Conservation (phyloP, 2,113 vertebrate genomes). For the Australoheros scitulus region DNA sequence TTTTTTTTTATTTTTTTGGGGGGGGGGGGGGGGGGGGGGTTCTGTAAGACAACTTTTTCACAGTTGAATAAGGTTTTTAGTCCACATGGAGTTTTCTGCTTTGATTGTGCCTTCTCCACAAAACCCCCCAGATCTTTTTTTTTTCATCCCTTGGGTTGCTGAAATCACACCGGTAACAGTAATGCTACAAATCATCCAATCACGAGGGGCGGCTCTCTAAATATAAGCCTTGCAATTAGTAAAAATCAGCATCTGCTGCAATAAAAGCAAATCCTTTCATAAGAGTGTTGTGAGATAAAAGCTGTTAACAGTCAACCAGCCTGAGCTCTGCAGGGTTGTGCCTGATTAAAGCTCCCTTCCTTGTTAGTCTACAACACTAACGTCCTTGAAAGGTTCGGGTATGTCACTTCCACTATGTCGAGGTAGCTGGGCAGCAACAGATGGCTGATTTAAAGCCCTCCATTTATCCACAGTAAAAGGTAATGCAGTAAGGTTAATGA, state of each 20-base stretch:
- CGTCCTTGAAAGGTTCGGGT: conserved; percentile 49
- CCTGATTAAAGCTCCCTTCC: not conserved
- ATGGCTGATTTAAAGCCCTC: conserved; percentile 60
- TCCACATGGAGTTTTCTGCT: not conserved
- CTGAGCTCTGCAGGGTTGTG: not conserved
- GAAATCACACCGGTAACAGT: conserved; percentile 8
- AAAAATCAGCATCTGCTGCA: conserved; percentile 2
- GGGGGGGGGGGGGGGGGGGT: no score
- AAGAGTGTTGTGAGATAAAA: not conserved
- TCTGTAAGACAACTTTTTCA: conserved; percentile 24
- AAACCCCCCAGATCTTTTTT: not conserved
- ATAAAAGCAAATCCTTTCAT: conserved; percentile 7
- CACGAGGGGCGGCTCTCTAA: not conserved
- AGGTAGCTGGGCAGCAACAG: conserved; percentile 61
- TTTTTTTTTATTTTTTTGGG: not conserved
- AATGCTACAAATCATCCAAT: not conserved
- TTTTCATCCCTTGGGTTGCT: not conserved
- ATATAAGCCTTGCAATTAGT: conserved; percentile 3
- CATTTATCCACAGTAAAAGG: conserved; percentile 73
- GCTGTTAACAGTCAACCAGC: not conserved
- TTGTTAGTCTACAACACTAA: conserved; percentile 10
- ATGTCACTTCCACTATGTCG: conserved; percentile 26
- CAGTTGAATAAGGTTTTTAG: conserved; percentile 13
- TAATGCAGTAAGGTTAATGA: conserved; percentile 75
- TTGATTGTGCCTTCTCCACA: not conserved